Conservation (phyloP, 2,113 vertebrate genomes). For the Aegithalos caudatus region DNA sequence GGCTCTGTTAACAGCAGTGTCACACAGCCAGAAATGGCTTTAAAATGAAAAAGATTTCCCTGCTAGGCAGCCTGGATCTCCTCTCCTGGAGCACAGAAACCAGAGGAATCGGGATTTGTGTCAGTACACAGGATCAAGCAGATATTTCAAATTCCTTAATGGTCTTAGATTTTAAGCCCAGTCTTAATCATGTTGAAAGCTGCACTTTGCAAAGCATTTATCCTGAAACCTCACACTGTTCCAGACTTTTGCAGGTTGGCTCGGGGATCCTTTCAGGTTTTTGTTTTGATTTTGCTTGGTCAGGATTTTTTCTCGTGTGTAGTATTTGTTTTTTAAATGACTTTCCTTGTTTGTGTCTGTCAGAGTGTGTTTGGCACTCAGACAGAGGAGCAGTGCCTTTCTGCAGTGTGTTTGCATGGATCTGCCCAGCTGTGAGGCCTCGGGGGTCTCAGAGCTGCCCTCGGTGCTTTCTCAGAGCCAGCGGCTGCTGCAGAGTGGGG, state of each 20-base stretch:
- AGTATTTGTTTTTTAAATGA: not conserved
- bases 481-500: not conserved
- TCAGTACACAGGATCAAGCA: not conserved
- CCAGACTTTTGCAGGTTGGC: not conserved
- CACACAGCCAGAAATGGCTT: rapidly evolving
- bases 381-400: not conserved
- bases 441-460: not conserved
- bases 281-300: not conserved
- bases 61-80: not conserved
- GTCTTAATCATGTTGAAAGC: not conserved
- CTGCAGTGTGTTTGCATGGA: rapidly evolving
- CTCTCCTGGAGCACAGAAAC: not conserved
- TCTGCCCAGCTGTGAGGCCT: not conserved
- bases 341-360: not conserved
- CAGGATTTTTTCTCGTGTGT: not conserved
- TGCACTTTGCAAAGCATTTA: not conserved
- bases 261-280: not conserved
- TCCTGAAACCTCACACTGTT: not conserved
- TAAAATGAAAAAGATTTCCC: not conserved
- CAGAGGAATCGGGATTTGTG: not conserved
- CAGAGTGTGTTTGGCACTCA: not conserved
- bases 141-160: not conserved
- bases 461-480: not conserved
- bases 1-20: rapidly evolving
- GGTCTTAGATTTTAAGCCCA: not conserved